These are phyloP conservation scores for Monochamus alternatus DNA, from an alignment of 2,888 invertebrate genomes.

Conservation along the genomic window DNA sequence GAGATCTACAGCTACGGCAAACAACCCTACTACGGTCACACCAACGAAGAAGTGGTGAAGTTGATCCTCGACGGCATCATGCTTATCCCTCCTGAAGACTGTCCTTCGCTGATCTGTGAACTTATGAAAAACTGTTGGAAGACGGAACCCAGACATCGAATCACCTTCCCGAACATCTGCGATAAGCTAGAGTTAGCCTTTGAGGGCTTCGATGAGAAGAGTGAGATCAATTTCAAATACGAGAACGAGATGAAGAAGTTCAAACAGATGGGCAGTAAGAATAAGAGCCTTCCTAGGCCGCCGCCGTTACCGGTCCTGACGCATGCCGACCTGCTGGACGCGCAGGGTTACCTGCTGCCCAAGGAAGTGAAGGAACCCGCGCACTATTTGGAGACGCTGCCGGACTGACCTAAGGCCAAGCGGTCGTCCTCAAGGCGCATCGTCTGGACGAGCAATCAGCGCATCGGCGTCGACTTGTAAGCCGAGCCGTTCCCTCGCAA, in stretches of 20 bases:
- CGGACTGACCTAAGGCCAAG: conserved; percentile 65
- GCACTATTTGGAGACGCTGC: conserved; percentile 68
- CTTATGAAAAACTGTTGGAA: conserved; percentile 88
- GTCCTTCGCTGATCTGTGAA: conserved; percentile 81
- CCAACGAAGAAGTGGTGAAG: conserved; percentile 89
- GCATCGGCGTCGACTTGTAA: conserved; percentile 24
- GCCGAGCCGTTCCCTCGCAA: background rate
- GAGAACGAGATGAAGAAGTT: conserved; percentile 55
- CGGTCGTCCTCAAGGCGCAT: conserved; percentile 3
- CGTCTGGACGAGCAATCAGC: conserved; percentile 5
- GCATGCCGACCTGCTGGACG: conserved; percentile 75
- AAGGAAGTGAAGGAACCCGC: conserved; percentile 66
- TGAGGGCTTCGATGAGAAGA: conserved; percentile 51
- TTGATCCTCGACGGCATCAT: conserved; percentile 86
- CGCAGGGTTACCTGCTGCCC: conserved; percentile 81
- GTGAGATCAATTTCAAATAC: conserved; percentile 47
- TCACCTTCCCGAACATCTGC: conserved; percentile 81
- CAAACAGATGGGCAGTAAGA: conserved; percentile 55
- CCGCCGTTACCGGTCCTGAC: conserved; percentile 72
- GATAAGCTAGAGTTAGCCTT: conserved; percentile 75
- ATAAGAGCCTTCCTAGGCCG: conserved; percentile 71
- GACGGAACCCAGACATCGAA: conserved; percentile 84
- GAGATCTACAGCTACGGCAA: conserved; percentile 94
- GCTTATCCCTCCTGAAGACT: conserved; percentile 85
- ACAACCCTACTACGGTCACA: conserved; percentile 93